Percentiles rank a stretch among this genome's conserved stretches.
Conservation (phyloP, 2,888 invertebrate genomes). For the Galeruca laticollis region DNA sequence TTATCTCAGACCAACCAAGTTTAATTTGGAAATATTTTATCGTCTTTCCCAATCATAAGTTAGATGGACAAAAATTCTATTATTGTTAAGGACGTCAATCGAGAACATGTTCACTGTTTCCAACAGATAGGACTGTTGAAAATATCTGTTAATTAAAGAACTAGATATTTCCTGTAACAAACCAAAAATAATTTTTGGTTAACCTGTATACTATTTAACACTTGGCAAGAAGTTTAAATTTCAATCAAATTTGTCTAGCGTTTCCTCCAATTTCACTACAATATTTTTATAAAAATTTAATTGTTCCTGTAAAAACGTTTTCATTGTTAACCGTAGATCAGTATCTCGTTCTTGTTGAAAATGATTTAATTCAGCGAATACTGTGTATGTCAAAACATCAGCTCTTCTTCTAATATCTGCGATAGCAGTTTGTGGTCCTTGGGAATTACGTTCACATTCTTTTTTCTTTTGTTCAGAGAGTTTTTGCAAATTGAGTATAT, state of each 20-base stretch:
- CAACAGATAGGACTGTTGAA: background rate
- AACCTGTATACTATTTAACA: slow-evolving; percentile 9
- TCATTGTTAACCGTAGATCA: slow-evolving; percentile 89
- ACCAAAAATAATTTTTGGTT: slow-evolving; percentile 17
- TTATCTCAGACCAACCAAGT: too few relatives aligned
- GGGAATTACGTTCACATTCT: slow-evolving; percentile 86
- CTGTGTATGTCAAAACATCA: slow-evolving; percentile 92
- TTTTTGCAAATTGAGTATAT: slow-evolving; percentile 90
- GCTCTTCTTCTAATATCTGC: slow-evolving; percentile 86
- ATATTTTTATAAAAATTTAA: slow-evolving; percentile 92
- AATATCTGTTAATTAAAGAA: background rate
- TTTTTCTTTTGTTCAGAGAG: slow-evolving; percentile 89
- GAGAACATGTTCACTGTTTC: background rate
- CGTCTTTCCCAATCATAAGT: too few relatives aligned
- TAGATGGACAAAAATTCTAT: background rate
- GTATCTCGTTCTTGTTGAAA: slow-evolving; percentile 88
- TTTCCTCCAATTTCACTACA: slow-evolving; percentile 78
- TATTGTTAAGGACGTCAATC: background rate
- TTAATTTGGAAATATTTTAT: too few relatives aligned
- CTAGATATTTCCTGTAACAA: background rate
- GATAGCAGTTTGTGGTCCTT: slow-evolving; percentile 84
- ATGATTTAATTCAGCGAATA: slow-evolving; percentile 94
- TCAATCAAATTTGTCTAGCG: slow-evolving; percentile 65
- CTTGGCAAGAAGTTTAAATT: slow-evolving; percentile 14
- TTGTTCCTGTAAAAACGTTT: slow-evolving; percentile 87